Evolutionary conservation across 1,140 invertebrate species (phyloP).

Genomic region (Pachyrhynchus sulphureomaculatus): DNA sequence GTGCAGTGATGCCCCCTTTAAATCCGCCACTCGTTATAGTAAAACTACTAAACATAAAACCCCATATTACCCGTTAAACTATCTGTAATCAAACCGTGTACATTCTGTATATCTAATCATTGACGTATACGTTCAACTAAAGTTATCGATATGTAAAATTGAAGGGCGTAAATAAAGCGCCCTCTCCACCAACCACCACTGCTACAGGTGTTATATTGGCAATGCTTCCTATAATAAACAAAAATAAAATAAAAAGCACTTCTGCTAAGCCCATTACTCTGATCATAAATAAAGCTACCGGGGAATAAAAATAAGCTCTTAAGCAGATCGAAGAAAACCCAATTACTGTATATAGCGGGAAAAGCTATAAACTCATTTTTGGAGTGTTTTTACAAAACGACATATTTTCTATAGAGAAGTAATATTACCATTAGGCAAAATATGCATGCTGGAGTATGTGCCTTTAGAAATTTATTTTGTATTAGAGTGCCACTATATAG

Average conservation of each 20-base stretch:
- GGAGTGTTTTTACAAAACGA: conserved; percentile 8
- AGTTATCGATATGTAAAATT: no score
- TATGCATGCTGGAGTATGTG: not conserved
- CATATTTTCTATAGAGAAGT: conserved; percentile 12
- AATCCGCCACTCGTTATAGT: no score
- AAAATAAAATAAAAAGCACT: conserved; percentile 10
- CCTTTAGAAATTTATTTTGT: not conserved
- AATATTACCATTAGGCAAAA: not conserved
- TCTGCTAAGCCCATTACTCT: not conserved
- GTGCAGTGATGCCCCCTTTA: no score
- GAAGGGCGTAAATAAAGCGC: no score
- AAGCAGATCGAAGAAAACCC: conserved; percentile 7
- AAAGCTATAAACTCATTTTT: conserved; percentile 4
- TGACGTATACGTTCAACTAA: no score
- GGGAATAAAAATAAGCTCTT: conserved; percentile 10
- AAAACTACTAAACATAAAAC: no score
- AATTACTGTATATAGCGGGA: conserved; percentile 2
- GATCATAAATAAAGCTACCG: conserved; percentile 8
- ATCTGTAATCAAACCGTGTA: no score
- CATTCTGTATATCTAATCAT: no score
- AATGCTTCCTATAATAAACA: not conserved
- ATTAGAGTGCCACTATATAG: no score
- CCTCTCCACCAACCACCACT: no score
- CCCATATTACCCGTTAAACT: no score
- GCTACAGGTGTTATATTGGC: no score